phyloP scores from a whole-genome alignment of 2,888 invertebrate species.

The Oscheius sp. region DNA sequence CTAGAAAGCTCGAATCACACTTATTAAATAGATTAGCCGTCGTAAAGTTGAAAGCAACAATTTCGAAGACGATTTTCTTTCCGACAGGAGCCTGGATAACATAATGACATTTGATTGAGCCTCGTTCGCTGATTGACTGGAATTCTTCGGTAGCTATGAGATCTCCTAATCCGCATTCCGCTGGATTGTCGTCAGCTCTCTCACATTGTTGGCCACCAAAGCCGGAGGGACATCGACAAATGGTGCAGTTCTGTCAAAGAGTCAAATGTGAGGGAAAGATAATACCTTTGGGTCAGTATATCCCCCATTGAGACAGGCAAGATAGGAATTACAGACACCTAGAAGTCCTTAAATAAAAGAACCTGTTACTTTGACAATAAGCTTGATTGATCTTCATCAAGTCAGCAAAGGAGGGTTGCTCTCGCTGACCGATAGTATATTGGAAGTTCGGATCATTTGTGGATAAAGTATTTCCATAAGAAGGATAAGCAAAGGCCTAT shows the following conservation, averaged over 20 bases:
- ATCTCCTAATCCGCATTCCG: slow-evolving; percentile 47
- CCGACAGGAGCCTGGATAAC: slow-evolving; percentile 51
- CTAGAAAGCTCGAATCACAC: slow-evolving; percentile 50
- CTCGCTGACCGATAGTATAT: slow-evolving; percentile 64
- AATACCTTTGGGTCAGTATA: slow-evolving; percentile 65
- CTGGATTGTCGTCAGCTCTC: slow-evolving; percentile 27
- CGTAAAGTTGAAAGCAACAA: slow-evolving; percentile 44
- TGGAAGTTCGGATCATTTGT: slow-evolving; percentile 62
- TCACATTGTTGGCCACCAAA: slow-evolving; percentile 47
- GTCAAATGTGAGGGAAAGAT: background rate
- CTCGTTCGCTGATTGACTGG: slow-evolving; percentile 45
- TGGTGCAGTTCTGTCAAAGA: slow-evolving; percentile 35
- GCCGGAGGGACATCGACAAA: slow-evolving; percentile 63
- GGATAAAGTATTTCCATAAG: background rate
- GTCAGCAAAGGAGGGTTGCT: slow-evolving; percentile 61
- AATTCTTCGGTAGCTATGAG: slow-evolving; percentile 41
- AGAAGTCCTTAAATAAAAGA: slow-evolving; percentile 1
- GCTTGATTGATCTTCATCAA: slow-evolving; percentile 66
- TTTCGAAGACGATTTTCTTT: slow-evolving; percentile 48
- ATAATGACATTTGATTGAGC: slow-evolving; percentile 53
- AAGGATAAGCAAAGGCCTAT: background rate
- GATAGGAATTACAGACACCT: slow-evolving; percentile 38
- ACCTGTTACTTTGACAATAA: slow-evolving; percentile 56
- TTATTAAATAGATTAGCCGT: slow-evolving; percentile 26
- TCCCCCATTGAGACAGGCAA: slow-evolving; percentile 61